Evolutionary conservation across 2,113 vertebrate species (phyloP).

Genomic region (Recurvirostra avosetta): DNA sequence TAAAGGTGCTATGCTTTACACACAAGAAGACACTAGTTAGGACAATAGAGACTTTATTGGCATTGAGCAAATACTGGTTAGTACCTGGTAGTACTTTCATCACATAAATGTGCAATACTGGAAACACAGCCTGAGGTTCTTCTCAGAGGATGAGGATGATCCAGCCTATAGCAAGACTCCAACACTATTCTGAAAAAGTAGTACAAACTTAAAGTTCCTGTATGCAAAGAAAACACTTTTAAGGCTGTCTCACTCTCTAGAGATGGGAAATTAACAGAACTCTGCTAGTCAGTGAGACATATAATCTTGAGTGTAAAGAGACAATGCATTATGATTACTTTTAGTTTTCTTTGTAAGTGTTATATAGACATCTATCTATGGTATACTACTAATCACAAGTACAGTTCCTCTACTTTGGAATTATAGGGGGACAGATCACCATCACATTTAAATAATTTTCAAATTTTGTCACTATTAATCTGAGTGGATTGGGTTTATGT

Average conservation of each 20-base stretch:
- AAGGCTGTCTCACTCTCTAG: background rate
- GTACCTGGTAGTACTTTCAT: background rate
- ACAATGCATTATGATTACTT: background rate
- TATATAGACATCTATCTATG: background rate
- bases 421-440: background rate
- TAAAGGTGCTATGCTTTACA: background rate
- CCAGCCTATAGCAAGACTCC: background rate
- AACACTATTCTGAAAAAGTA: background rate
- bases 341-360: background rate
- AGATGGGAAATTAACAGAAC: background rate
- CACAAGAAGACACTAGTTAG: background rate
- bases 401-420: background rate
- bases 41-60: background rate
- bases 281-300: fast-evolving
- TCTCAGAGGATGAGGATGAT: background rate
- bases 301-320: background rate
- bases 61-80: background rate
- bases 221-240: background rate
- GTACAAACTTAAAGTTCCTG: background rate
- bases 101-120: background rate
- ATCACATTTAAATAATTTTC: background rate
- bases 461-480: background rate
- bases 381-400: background rate
- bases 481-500: background rate
- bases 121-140: background rate